Evolutionary conservation across 2,888 invertebrate species (phyloP).

Genomic region (Neoscelio sp.): DNA sequence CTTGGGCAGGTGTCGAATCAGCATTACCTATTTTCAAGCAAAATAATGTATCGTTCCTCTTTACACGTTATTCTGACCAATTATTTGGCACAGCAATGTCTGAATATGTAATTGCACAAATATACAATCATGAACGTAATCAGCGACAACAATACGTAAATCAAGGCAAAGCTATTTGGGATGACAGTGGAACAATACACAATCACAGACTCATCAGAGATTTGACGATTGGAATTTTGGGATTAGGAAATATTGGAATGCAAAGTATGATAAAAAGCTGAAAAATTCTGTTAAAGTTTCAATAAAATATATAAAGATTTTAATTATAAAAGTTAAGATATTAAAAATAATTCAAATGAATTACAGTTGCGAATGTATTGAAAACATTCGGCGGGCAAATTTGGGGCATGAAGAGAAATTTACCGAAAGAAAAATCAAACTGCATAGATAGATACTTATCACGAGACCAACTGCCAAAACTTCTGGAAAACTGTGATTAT

Average conservation of each 20-base stretch:
- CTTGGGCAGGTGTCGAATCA: conserved; percentile 83
- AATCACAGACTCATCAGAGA: conserved; percentile 82
- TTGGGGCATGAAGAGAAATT: conserved; percentile 80
- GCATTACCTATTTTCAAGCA: conserved; percentile 74
- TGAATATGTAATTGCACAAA: conserved; percentile 84
- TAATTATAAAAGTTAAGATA: too few relatives aligned
- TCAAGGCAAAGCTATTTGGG: conserved; percentile 80
- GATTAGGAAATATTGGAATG: conserved; percentile 84
- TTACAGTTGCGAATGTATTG: conserved; percentile 83
- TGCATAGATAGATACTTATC: conserved; percentile 77
- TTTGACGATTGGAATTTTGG: conserved; percentile 84
- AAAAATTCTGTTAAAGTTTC: too few relatives aligned
- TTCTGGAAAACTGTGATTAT: conserved; percentile 84
- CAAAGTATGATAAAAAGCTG: conserved; percentile 81
- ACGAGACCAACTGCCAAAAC: conserved; percentile 75
- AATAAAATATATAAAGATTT: too few relatives aligned
- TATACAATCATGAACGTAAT: conserved; percentile 83
- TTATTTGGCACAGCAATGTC: conserved; percentile 84
- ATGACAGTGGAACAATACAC: conserved; percentile 77
- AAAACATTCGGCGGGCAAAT: conserved; percentile 83
- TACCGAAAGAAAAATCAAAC: conserved; percentile 61
- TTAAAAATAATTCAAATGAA: conserved; percentile 26
- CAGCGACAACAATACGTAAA: conserved; percentile 80
- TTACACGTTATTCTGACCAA: conserved; percentile 83
- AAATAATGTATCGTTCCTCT: conserved; percentile 74